phyloP scores from a whole-genome alignment of 2,888 invertebrate genomes.

The Diachrysia chrysitis region DNA sequence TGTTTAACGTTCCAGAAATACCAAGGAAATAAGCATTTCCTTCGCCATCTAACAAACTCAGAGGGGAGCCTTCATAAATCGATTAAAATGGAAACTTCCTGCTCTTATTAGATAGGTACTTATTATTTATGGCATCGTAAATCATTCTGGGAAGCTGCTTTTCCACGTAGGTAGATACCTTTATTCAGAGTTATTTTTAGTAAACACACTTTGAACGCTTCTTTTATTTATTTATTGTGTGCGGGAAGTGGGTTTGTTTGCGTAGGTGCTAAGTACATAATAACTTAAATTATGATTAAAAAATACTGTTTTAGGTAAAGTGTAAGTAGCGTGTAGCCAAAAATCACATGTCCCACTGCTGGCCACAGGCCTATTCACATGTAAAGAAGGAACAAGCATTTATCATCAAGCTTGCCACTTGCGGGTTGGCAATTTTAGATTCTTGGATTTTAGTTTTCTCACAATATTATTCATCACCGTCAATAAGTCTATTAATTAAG shows the following conservation, averaged over 20 bases:
- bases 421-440: too few relatives aligned
- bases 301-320: too few relatives aligned
- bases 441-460: too few relatives aligned
- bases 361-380: too few relatives aligned
- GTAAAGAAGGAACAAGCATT: too few relatives aligned
- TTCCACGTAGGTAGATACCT: slow-evolving; percentile 36
- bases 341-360: too few relatives aligned
- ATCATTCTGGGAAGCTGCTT: slow-evolving; percentile 53
- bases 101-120: slow-evolving; percentile 65
- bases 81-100: slow-evolving; percentile 58
- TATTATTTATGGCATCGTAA: slow-evolving; percentile 67
- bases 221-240: slow-evolving; percentile 3
- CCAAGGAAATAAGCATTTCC: slow-evolving; percentile 17
- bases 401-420: too few relatives aligned
- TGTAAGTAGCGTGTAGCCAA: too few relatives aligned
- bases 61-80: slow-evolving; percentile 54
- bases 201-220: not conserved
- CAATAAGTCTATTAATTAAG: too few relatives aligned
- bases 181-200: slow-evolving; percentile 16
- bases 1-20: not conserved
- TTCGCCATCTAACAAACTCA: slow-evolving; percentile 34
- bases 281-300: too few relatives aligned
- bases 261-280: not conserved
- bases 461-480: too few relatives aligned
- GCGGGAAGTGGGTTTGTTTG: not conserved